phyloP scores from a whole-genome alignment of 2,888 invertebrate genomes.

The Alviniconcha strummeri region DNA sequence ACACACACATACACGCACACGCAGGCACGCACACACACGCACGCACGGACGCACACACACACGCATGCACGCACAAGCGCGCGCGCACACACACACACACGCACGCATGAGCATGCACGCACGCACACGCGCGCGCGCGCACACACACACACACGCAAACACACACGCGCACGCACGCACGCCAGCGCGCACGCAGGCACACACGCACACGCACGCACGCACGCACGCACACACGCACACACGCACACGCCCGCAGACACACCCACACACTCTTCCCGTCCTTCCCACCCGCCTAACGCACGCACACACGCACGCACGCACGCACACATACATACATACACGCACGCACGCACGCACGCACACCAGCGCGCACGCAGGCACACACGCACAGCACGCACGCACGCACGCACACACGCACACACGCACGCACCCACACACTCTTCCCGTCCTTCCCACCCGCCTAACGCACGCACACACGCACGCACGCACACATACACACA shows the following conservation, averaged over 20 bases:
- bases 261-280: not conserved
- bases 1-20: not conserved
- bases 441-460: not conserved
- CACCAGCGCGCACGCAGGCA: not conserved
- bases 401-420: not conserved
- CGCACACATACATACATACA: not conserved
- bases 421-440: not conserved
- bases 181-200: not conserved
- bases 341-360: not conserved
- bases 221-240: not conserved
- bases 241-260: not conserved
- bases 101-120: not conserved
- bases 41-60: not conserved
- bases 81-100: conserved; percentile 13
- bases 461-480: not conserved
- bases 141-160: not conserved
- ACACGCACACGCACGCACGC: not conserved
- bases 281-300: not conserved
- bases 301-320: not conserved
- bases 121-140: not conserved
- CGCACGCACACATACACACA: not conserved
- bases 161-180: not conserved
- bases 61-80: not conserved
- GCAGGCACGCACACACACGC: not conserved
- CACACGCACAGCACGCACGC: not conserved